Evolutionary conservation across 1,140 invertebrate genomes (phyloP).

Genomic region (Galleria mellonella): DNA sequence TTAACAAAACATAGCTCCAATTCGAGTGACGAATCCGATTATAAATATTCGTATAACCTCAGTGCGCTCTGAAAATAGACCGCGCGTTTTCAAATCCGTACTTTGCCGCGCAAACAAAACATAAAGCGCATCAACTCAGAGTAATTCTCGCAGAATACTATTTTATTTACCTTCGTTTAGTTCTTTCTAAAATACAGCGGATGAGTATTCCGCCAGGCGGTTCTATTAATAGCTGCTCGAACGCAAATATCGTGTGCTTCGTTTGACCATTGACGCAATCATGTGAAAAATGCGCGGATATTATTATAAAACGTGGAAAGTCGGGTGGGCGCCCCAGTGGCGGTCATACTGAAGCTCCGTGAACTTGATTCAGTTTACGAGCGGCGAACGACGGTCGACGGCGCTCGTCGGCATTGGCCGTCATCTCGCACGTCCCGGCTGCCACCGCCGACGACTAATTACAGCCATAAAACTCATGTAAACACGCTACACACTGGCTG

Average conservation of each 20-base stretch:
- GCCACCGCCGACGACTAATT: slow-evolving; percentile 28
- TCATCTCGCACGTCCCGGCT: slow-evolving; percentile 9
- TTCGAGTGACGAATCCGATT: slow-evolving; percentile 56
- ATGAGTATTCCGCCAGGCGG: slow-evolving; percentile 60
- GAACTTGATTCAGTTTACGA: slow-evolving; percentile 54
- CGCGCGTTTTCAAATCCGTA: slow-evolving; percentile 32
- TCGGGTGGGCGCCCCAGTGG: slow-evolving; percentile 27
- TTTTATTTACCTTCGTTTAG: slow-evolving; percentile 62
- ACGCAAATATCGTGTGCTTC: slow-evolving; percentile 63
- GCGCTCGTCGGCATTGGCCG: slow-evolving; percentile 8
- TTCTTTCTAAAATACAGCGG: slow-evolving; percentile 62
- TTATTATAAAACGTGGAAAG: slow-evolving; percentile 61
- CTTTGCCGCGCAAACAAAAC: slow-evolving; percentile 49
- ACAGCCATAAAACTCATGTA: slow-evolving; percentile 40
- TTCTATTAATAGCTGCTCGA: slow-evolving; percentile 60
- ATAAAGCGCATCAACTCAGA: slow-evolving; percentile 34
- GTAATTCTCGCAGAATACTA: slow-evolving; percentile 48
- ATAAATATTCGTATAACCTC: slow-evolving; percentile 58
- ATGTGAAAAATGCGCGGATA: slow-evolving; percentile 60
- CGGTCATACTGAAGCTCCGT: slow-evolving; percentile 39
- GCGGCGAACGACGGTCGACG: slow-evolving; percentile 2
- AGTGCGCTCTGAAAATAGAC: slow-evolving; percentile 44
- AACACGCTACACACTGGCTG: slow-evolving; percentile 37
- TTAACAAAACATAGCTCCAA: slow-evolving; percentile 57
- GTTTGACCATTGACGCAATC: slow-evolving; percentile 65